Conservation (phyloP, 2,888 invertebrate species). For the Sialis lutaria region DNA sequence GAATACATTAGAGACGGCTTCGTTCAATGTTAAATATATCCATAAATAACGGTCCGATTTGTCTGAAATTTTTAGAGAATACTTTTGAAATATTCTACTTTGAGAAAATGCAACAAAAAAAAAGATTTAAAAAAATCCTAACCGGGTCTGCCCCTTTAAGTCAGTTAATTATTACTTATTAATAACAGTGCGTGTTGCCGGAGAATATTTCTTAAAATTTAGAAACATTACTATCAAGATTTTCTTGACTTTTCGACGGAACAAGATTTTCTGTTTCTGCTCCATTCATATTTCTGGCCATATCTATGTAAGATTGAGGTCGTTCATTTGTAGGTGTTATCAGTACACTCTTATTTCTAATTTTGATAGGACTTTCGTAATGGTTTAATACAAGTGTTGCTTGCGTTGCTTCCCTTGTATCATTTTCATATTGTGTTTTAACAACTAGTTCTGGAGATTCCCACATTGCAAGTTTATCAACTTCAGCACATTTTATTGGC, state of each 20-base stretch:
- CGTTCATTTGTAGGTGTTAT: conserved; percentile 20
- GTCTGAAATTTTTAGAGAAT: no score
- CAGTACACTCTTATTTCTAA: conserved; percentile 13
- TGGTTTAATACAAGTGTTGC: conserved; percentile 14
- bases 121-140: no score
- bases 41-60: no score
- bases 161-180: no score
- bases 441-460: conserved; percentile 8
- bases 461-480: conserved; percentile 7
- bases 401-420: conserved; percentile 8
- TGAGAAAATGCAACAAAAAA: no score
- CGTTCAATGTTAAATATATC: no score
- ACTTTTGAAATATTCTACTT: no score
- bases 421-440: conserved; percentile 9
- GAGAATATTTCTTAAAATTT: no score
- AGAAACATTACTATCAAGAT: no score
- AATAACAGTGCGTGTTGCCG: no score
- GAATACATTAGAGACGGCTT: no score
- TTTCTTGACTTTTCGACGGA: background rate
- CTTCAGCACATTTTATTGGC: conserved; percentile 6
- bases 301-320: conserved; percentile 24
- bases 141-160: no score
- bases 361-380: conserved; percentile 24
- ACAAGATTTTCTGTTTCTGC: background rate
- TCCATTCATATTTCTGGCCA: conserved; percentile 13